Percentiles rank a stretch among this genome's conserved stretches.
Conservation (phyloP, 2,888 invertebrate species). For the Lucinisca nassula region DNA sequence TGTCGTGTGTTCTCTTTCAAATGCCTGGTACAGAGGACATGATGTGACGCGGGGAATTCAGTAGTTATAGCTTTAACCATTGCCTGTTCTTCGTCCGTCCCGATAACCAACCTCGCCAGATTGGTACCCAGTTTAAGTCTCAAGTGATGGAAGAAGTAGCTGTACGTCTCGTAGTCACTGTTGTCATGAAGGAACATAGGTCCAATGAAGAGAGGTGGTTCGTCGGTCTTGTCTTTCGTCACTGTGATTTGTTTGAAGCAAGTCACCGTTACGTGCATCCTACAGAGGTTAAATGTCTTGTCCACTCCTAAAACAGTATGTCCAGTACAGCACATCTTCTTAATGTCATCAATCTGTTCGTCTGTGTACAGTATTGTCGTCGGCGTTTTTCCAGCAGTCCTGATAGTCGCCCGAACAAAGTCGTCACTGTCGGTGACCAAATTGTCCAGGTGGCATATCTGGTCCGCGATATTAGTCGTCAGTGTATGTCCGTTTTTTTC, state of each 20-base stretch:
- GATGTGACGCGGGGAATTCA: constrained; percentile 1
- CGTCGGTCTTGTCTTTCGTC: not conserved
- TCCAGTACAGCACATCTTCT: constrained; percentile 57
- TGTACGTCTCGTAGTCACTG: constrained; percentile 58
- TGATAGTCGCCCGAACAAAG: constrained; percentile 19
- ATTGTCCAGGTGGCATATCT: constrained; percentile 37
- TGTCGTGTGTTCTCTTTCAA: constrained; percentile 19
- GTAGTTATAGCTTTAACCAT: constrained; percentile 20
- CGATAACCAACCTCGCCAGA: constrained; percentile 4
- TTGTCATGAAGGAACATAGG: constrained; percentile 58
- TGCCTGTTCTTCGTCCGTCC: constrained; percentile 38
- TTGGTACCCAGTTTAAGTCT: constrained; percentile 30
- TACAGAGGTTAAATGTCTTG: constrained; percentile 56
- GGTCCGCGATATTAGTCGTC: constrained; percentile 39
- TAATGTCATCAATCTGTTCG: constrained; percentile 49
- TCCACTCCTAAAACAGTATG: constrained; percentile 41
- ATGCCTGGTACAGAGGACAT: constrained; percentile 32
- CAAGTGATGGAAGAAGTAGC: constrained; percentile 50
- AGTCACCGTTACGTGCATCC: constrained; percentile 51
- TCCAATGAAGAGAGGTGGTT: constrained; percentile 52
- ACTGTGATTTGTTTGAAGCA: constrained; percentile 53
- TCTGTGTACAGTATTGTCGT: constrained; percentile 43
- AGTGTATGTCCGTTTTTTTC: not conserved
- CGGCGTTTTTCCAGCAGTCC: constrained; percentile 26
- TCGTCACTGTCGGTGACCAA: constrained; percentile 33